Base-by-base conservation (phyloP, 2,888 invertebrate genomes). In the Hyposoter didymator region DNA sequence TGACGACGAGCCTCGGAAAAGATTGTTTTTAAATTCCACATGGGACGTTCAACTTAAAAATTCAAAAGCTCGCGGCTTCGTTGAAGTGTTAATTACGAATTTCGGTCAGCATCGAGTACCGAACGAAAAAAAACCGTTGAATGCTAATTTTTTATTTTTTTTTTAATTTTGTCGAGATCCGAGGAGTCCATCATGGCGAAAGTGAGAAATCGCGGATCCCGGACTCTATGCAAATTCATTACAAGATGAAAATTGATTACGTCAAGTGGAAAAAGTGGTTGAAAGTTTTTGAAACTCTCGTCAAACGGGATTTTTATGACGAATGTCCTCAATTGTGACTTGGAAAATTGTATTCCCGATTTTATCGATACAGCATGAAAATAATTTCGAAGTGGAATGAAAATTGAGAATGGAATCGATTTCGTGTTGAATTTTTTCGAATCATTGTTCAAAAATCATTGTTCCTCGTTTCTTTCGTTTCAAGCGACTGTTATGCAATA, bases 1-100 rank as follows among this genome's bases (percentile, higher is more conserved):
- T 72, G 64, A 35, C 62, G 62, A 52, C 19, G 49, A 39, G 49
- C 72, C 64, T 22, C 55, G n/a, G 35, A 66, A 49, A 66, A 76
- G 64, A 66, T 39, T 73, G 39, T 52, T 59, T 39, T n/a, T 49
- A 28, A 73, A 55, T 28, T 35, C 35, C 35, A 28, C 22, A 55
- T 2, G 17, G 73, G 52, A 6, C 52, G 22, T 55, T 73, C 52
- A 55, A 55, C 55, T 22, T 55, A 2, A 55, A 55, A 22, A 55
- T 22, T 28, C 3, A 22, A 19, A 55, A 5, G 7, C 22, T 55
- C 12, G 55, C 5, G 22, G 19, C 55, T 22, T 28, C 7, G 12
- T 55, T 55, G 12, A 55, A 10, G 22, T 7, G 10, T 4, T 2
- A 7, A 55, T 55, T 6, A 47, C 47, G 12, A 2, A 4, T 12